Conservation (phyloP, 2,888 invertebrate species). For the Phengaris arion region DNA sequence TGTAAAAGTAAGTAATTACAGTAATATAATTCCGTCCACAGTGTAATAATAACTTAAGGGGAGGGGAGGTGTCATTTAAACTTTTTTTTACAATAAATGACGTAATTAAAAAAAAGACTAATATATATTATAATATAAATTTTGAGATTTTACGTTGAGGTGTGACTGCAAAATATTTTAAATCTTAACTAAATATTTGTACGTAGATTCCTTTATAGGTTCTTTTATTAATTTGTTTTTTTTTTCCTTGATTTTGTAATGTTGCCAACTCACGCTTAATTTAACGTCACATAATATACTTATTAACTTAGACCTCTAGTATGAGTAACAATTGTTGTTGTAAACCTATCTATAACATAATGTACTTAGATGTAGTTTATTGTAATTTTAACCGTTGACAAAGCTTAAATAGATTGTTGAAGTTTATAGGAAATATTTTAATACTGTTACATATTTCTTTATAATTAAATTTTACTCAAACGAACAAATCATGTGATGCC, state of each 20-base stretch:
- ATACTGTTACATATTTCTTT: neutral
- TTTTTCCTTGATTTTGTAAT: neutral
- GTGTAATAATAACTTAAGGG: neutral
- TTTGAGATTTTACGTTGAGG: neutral
- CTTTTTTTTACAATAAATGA: neutral
- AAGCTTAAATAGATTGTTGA: neutral
- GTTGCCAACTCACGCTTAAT: neutral
- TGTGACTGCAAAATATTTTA: neutral
- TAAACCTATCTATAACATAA: neutral
- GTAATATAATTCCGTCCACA: neutral
- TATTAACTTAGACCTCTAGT: neutral
- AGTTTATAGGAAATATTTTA: neutral
- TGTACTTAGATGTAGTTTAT: neutral
- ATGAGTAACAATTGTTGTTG: neutral
- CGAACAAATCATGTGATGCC: neutral
- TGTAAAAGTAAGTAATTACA: neutral
- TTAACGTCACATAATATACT: neutral
- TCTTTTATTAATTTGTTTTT: neutral
- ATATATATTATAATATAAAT: neutral
- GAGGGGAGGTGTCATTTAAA: neutral
- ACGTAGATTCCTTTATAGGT: neutral
- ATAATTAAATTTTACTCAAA: neutral
- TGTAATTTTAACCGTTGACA: conserved; percentile 5
- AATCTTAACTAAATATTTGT: neutral
- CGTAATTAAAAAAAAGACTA: neutral